A percentile compares a stretch with the other conserved stretches of the same genome.
Conservation (phyloP, 2,797 vertebrate species). For the Melanitta fusca region DNA sequence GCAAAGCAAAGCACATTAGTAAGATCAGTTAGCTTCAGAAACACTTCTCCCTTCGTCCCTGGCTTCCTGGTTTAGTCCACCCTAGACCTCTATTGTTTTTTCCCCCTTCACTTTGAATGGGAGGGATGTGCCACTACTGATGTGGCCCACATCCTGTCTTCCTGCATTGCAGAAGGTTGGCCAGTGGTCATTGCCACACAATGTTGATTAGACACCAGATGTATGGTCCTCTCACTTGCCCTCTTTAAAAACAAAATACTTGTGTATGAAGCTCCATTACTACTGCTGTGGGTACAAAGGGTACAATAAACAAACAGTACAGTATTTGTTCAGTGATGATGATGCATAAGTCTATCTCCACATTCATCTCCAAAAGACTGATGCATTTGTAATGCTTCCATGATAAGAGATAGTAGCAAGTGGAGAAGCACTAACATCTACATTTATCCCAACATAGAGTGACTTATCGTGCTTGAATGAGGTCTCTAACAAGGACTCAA, state of each 20-base stretch:
- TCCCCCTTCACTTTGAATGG: neutral
- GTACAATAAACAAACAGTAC: neutral
- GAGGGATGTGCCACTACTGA: neutral
- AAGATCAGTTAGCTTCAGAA: neutral
- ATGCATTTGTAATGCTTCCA: neutral
- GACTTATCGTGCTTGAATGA: neutral
- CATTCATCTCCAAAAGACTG: neutral
- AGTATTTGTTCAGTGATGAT: neutral
- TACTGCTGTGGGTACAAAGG: neutral
- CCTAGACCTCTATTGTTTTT: neutral
- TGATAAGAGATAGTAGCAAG: neutral
- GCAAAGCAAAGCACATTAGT: neutral
- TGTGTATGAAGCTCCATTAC: neutral
- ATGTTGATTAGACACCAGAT: neutral
- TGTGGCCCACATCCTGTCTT: neutral
- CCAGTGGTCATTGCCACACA: neutral
- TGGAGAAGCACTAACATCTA: neutral
- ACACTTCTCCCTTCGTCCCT: neutral
- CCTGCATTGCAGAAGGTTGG: neutral
- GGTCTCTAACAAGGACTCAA: neutral
- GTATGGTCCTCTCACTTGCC: neutral
- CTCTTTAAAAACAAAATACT: neutral
- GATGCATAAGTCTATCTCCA: neutral
- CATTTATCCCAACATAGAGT: neutral
- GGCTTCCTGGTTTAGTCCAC: neutral